Conservation (phyloP, 2,888 invertebrate species). For the Nomada fabriciana region DNA sequence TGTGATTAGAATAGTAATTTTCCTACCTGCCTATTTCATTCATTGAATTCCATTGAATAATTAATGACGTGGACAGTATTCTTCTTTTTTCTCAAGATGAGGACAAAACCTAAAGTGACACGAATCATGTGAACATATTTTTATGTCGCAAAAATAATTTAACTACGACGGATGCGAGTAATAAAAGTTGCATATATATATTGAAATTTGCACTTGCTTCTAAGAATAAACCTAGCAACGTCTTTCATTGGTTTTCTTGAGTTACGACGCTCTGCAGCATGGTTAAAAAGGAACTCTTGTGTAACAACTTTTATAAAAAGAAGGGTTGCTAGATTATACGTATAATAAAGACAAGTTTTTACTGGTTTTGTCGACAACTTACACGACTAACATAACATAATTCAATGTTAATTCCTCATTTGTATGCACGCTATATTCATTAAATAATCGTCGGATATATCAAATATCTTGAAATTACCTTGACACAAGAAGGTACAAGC, state of each 20-base stretch:
- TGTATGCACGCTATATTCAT: background rate
- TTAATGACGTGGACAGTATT: background rate
- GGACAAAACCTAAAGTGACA: too few relatives aligned
- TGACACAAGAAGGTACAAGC: slow-evolving; percentile 18
- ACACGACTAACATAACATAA: too few relatives aligned
- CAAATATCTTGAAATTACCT: slow-evolving; percentile 14
- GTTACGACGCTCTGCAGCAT: background rate
- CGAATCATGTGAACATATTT: background rate
- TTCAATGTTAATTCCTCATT: too few relatives aligned
- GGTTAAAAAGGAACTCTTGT: too few relatives aligned
- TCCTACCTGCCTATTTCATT: background rate
- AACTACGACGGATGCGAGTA: background rate
- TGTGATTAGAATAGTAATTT: background rate
- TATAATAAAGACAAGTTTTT: too few relatives aligned
- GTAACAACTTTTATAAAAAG: too few relatives aligned
- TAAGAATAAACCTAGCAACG: background rate
- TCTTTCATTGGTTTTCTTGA: background rate
- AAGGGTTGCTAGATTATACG: too few relatives aligned
- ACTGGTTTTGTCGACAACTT: too few relatives aligned
- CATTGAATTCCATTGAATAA: background rate
- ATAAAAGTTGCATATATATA: background rate
- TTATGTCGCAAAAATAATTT: background rate
- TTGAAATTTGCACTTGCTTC: background rate
- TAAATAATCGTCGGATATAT: background rate
- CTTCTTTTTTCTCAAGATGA: too few relatives aligned